Base-by-base conservation (phyloP, 2,888 invertebrate species). In the Leptarthrus brevirostris region DNA sequence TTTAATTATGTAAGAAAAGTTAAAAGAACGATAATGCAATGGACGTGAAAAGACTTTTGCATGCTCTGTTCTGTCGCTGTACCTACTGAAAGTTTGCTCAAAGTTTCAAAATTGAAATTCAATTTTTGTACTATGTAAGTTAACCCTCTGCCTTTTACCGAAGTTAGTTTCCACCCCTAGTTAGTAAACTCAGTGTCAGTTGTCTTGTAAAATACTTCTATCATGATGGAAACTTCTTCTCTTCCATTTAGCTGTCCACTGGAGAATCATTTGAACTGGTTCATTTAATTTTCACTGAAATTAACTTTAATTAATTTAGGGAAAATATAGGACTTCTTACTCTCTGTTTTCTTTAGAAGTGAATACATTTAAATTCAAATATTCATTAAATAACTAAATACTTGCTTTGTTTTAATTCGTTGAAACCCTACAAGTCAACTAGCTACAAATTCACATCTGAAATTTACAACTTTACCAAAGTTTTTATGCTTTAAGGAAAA, bases 241-340 rank as follows among this genome's bases (percentile, higher is more conserved):
- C 58, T 36, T 20, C 58, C 34, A 40, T 58, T 58, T 58, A 18
- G 36, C n/a, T 36, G 16, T 18, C 36, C 58, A 40, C 58, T 58
- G 58, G 16, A 58, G n/a, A 58, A 40, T 18, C 18, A 18, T 36
- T 36, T 20, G 58, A 34, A 58, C 18, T 58, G 58, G 36, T 58
- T 58, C 58, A 58, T 58, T 58, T 58, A 58, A 58, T 58, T 58
- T 58, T 58, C 58, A 58, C 36, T 30, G 58, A 20, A 58, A 58
- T 58, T 58, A 58, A 58, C 36, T 58, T 36, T 58, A 58, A 58
- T 58, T 58, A 58, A 58, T 36, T 58, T 58, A 58, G 18, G 36
- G 36, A 20, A 40, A 12, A 40, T 6, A 40, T 40, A n/a, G n/a
- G 40, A 12, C 40, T 40, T 40, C n/a, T n/a, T n/a, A n/a, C n/a